These are phyloP conservation scores for Typhlichthys eigenmanni DNA, from an alignment of 2,797 vertebrate species.

Conservation along the genomic window DNA sequence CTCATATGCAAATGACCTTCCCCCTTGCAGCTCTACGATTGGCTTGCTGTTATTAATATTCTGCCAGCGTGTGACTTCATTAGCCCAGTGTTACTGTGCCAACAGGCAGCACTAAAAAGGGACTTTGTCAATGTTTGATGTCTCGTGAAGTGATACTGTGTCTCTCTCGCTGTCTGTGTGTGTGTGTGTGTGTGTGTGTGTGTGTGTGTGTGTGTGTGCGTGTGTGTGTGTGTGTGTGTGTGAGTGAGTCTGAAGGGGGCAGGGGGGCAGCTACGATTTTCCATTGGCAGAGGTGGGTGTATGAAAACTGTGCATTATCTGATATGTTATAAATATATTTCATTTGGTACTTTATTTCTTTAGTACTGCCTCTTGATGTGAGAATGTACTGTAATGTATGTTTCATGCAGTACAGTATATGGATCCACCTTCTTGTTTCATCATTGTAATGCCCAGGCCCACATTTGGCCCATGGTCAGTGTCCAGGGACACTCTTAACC, in stretches of 20 bases:
- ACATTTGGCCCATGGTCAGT: conserved; percentile 49
- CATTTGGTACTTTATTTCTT: no score
- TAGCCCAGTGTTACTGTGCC: conserved; percentile 81
- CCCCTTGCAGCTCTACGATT: conserved; percentile 75
- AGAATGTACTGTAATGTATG: not conserved
- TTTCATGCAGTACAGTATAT: not conserved
- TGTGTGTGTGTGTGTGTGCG: not conserved
- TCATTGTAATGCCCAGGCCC: conserved; percentile 23
- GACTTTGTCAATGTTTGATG: conserved; percentile 86
- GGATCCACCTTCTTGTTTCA: conserved; percentile 8
- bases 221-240: conserved; percentile 6
- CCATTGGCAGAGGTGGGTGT: not conserved
- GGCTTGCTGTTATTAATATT: conserved; percentile 79
- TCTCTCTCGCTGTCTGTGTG: conserved; percentile 31
- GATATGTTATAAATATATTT: no score
- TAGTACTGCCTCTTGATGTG: not conserved
- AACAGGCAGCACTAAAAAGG: conserved; percentile 83
- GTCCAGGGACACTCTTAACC: conserved; percentile 44
- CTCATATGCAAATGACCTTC: conserved; percentile 77
- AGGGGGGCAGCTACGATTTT: not conserved
- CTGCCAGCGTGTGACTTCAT: conserved; percentile 78
- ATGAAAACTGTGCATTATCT: not conserved
- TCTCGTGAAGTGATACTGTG: conserved; percentile 71
- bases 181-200: conserved; percentile 10
- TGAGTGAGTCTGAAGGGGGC: not conserved